A percentile compares a stretch with the other conserved stretches of the same genome.
Evolutionary conservation across 2,888 invertebrate genomes (phyloP).

Genomic region (Chaitophorus viminalis): DNA sequence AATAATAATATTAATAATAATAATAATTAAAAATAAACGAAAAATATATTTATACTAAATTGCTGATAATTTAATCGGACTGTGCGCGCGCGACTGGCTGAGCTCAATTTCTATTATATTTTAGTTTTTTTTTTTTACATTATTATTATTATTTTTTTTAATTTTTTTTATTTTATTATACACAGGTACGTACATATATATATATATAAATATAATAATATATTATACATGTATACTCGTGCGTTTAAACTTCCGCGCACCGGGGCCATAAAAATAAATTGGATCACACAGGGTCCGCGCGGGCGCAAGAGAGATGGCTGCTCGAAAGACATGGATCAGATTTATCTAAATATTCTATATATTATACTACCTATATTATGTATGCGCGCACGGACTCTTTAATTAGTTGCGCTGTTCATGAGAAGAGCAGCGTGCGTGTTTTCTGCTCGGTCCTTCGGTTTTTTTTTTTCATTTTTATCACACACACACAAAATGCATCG

Average conservation of each 20-base stretch:
- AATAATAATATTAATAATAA: background rate
- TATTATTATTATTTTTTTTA: constrained; percentile 6
- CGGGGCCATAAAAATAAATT: constrained; percentile 59
- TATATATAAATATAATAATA: no score
- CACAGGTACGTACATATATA: background rate
- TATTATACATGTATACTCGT: background rate
- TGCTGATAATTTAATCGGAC: constrained; percentile 46
- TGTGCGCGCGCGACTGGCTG: constrained; percentile 4
- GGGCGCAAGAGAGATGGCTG: constrained; percentile 22
- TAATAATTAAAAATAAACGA: constrained; percentile 42
- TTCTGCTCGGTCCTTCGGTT: constrained; percentile 13
- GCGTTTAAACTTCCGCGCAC: constrained; percentile 28
- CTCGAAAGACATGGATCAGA: constrained; percentile 22
- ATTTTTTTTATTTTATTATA: background rate
- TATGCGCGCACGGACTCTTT: constrained; percentile 42
- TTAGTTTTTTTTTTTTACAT: background rate
- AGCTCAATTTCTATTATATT: constrained; percentile 20
- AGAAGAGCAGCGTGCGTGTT: background rate
- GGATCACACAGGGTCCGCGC: constrained; percentile 47
- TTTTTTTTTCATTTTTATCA: no score
- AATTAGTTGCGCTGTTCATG: constrained; percentile 48
- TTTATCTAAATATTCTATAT: background rate
- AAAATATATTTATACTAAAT: constrained; percentile 38
- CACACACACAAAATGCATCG: constrained; percentile 22
- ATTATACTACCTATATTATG: background rate